Base-by-base conservation (phyloP, 2,888 invertebrate genomes). In the Drosophila kanekoi region DNA sequence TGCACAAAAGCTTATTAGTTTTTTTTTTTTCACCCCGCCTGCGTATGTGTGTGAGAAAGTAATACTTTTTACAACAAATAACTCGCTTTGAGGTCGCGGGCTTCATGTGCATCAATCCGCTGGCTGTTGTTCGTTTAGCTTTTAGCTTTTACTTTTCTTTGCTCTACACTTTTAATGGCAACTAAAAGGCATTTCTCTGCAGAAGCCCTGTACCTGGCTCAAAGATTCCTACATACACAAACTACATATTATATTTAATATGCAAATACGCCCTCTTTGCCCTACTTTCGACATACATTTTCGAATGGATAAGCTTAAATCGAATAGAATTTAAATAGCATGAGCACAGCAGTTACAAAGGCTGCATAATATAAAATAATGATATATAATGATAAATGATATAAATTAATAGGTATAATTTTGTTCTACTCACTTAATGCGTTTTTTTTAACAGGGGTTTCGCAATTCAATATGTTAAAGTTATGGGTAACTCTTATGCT, bases 1-100 rank as follows among this genome's bases (percentile, higher is more conserved):
- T 77, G 88, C 79, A 85, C 83, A 85, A 87, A 85, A 85, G 85
- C 85, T 85, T 85, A 85, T 85, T 85, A 85, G 75, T 51, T 54
- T 60, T 43, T 54, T 20, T 38, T 20, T 44, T 40, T 44, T 40
- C 33, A 45, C 28, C 28, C 28, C 28, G 28, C 28, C 28, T 28
- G 18, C 51, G 20, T 49, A 48, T 57, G 48, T 54, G 61, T 58
- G 67, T 49, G 43, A 28, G 74, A 64, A 74, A 63, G 72, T 81
- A 81, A 82, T 82, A 73, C 79, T 68, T 74, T 73, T 69, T 66
- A 61, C 72, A 79, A 79, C 74, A 82, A 70, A 72, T 74, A 82
- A 87, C 74, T 75, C 79, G 77, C 86, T 85, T 87, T 85, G 86
- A 81, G 86, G 81, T 83, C 72, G 75, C 77, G 53, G 58, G 69